Percentiles rank a stretch among this genome's conserved stretches.
These are phyloP conservation scores for Meghimatium bilineatum DNA, from an alignment of 2,888 invertebrate genomes.

Conservation along the genomic window DNA sequence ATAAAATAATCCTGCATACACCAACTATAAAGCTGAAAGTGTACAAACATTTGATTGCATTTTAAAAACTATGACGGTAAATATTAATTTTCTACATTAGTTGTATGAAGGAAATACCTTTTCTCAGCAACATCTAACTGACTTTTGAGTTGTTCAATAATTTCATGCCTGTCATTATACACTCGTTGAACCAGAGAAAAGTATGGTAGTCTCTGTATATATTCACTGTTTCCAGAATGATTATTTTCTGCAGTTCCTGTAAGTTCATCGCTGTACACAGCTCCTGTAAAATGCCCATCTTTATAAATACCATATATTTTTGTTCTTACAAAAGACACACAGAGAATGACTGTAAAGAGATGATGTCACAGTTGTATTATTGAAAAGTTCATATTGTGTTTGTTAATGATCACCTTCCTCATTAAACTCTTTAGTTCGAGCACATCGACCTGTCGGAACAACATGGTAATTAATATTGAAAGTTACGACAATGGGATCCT, in stretches of 20 bases:
- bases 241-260: slow-evolving; percentile 56
- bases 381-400: too few relatives aligned
- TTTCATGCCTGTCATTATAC: slow-evolving; percentile 64
- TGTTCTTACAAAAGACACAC: neutral
- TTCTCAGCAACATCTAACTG: slow-evolving; percentile 73
- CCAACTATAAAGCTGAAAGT: too few relatives aligned
- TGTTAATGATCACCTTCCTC: too few relatives aligned
- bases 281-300: slow-evolving; percentile 54
- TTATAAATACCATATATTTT: neutral
- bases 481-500: too few relatives aligned
- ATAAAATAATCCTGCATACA: too few relatives aligned
- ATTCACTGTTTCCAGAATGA: slow-evolving; percentile 43
- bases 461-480: too few relatives aligned
- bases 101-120: slow-evolving; percentile 59
- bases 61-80: neutral
- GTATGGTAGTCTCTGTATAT: slow-evolving; percentile 70
- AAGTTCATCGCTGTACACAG: slow-evolving; percentile 71
- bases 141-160: slow-evolving; percentile 67
- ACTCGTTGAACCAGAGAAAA: slow-evolving; percentile 70
- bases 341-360: too few relatives aligned
- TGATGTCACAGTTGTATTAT: too few relatives aligned
- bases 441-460: too few relatives aligned
- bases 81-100: neutral
- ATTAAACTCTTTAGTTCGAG: too few relatives aligned
- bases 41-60: too few relatives aligned